Conservation (phyloP, 35 echinoderm and acorn worm species). For the Apostichopus parvimensis region DNA sequence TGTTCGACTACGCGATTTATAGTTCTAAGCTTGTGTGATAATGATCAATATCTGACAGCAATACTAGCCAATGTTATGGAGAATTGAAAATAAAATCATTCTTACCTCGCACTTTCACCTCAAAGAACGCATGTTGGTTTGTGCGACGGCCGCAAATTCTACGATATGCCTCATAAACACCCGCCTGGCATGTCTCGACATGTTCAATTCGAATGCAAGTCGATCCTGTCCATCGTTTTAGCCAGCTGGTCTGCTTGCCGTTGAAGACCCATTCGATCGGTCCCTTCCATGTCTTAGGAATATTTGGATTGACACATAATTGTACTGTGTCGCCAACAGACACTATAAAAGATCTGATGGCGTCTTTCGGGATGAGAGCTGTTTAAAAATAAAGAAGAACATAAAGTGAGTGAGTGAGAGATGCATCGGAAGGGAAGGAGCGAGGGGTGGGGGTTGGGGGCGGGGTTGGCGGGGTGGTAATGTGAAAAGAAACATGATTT, state of each 20-base stretch:
- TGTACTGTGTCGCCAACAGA: background rate
- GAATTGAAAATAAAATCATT: background rate
- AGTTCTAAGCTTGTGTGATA: too few species aligned
- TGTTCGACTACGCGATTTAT: too few species aligned
- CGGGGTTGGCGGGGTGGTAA: too few species aligned
- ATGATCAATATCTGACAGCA: background rate
- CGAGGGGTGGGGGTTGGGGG: too few species aligned
- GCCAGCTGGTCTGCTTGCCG: background rate
- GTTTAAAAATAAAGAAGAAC: background rate
- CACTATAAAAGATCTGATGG: background rate
- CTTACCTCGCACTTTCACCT: constrained; percentile 8
- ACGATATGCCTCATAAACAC: constrained; percentile 14
- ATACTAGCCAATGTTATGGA: too few species aligned
- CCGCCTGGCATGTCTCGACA: background rate
- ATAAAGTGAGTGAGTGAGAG: too few species aligned
- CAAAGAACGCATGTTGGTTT: constrained; percentile 22
- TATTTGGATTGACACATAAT: background rate
- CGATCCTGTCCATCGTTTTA: background rate
- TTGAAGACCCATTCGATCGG: constrained; percentile 20
- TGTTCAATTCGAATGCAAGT: background rate
- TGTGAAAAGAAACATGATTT: too few species aligned
- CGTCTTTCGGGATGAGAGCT: constrained; percentile 16
- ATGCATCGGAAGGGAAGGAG: too few species aligned
- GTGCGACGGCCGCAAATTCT: background rate
- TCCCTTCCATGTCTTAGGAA: constrained; percentile 15